Evolutionary conservation across 2,888 invertebrate species (phyloP).

Genomic region (Gerris lacustris): DNA sequence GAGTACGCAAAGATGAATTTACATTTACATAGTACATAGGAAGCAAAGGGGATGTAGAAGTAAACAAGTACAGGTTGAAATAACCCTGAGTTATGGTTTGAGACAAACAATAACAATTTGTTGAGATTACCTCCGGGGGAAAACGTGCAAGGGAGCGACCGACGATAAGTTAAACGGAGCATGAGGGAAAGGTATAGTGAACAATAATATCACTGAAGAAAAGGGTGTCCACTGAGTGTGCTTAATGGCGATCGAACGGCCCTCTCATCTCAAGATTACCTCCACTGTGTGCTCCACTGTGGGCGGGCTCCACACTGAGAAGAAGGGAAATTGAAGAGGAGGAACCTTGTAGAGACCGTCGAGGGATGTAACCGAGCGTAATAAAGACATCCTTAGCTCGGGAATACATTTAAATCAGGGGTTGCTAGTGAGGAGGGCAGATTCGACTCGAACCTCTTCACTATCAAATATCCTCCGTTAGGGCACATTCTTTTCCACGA

Average conservation of each 20-base stretch:
- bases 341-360: no score
- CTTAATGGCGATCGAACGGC: neutral
- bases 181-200: neutral
- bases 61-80: no score
- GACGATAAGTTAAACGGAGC: constrained; percentile 5
- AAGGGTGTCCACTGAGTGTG: neutral
- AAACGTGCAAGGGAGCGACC: neutral
- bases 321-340: neutral
- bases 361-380: neutral
- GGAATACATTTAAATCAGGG: neutral
- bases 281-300: neutral
- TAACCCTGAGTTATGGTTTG: no score
- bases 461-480: no score
- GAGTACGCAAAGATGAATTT: no score
- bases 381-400: neutral
- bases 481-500: no score
- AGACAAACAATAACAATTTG: no score
- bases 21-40: no score
- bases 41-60: no score
- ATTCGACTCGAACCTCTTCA: no score
- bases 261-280: neutral
- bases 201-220: neutral
- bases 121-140: no score
- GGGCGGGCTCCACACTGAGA: neutral
- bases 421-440: no score